These are phyloP conservation scores for Phytoseiulus persimilis DNA, from an alignment of 2,888 invertebrate genomes.

Conservation along the genomic window DNA sequence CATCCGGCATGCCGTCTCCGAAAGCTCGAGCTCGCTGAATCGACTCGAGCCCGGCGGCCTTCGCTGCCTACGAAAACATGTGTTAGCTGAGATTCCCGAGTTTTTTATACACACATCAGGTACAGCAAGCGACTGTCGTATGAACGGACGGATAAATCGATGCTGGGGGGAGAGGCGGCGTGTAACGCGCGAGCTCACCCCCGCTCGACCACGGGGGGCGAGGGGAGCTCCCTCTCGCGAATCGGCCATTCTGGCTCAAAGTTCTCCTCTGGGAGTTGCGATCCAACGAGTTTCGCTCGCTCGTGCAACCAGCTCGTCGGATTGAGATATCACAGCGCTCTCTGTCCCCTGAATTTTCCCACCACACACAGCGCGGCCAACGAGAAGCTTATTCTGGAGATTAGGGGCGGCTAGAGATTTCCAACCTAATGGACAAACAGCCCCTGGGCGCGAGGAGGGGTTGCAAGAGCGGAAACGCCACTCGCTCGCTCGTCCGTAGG, in stretches of 20 bases:
- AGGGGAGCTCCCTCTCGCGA: background rate
- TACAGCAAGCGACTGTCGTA: background rate
- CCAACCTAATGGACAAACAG: background rate
- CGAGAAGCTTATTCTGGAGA: background rate
- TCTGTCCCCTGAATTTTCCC: background rate
- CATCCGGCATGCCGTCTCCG: background rate
- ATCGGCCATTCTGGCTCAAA: background rate
- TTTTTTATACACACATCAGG: background rate
- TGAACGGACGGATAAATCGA: background rate
- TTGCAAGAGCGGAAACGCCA: background rate
- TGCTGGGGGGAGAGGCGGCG: too few species aligned
- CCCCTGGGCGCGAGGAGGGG: background rate
- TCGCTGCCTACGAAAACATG: background rate
- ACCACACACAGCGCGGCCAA: background rate
- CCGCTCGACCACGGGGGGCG: background rate
- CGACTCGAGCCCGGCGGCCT: background rate
- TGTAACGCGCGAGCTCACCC: too few species aligned
- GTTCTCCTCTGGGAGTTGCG: background rate
- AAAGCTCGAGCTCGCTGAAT: background rate
- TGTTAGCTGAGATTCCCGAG: background rate
- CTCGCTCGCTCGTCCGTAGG: background rate
- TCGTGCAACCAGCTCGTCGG: background rate
- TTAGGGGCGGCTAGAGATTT: background rate
- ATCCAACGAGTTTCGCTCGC: background rate
- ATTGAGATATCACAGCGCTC: background rate